Evolutionary conservation across 2,888 invertebrate species (phyloP), one percentile per base, ranked within the genome.

Genomic region (Dolichomitus sp.): DNA sequence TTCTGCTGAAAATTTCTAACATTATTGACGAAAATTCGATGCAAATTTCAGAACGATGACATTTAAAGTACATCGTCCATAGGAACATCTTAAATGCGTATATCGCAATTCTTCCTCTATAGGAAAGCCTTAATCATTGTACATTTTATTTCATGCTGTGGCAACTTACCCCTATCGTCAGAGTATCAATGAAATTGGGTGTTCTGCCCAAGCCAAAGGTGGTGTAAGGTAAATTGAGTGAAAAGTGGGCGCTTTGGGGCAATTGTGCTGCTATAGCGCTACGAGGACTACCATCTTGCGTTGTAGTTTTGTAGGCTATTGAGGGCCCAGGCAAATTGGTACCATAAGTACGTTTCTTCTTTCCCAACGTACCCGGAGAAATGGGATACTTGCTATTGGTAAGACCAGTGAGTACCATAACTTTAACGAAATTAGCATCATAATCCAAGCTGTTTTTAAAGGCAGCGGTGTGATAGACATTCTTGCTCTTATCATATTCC

Each of bases 161-260:
- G 70, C 33, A 48, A 89, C 90, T 96, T 66, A 97, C 94, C 9
- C 98, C 98, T 1, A 99, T 98, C 75, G 96, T 96, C 45, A 99
- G 94, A 12, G 95, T 96, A 91, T 99, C 99, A 0, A 99, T 98
- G 94, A 99, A 99, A 94, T 99, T 99, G 1, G 99, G 99, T 48
- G 99, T 99, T 80, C 99, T 96, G 2, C 99, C 99, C n/a, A 99
- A 95, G 1, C 99, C 99, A 94, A 99, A 99, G 85, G 99, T 97
- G 0, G 97, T 97, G 93, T 98, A 99, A 0, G 99, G 99, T 76
- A 99, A 94, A 93, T 99, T 98, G n/a, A 99, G 95, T 1, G 98
- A 96, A 92, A 97, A 97, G 92, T 99, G 97, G 1, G 98, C 97
- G 30, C 98, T 98, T 93, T 99, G 99, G 0, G 98, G 97, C 63